phyloP scores from a whole-genome alignment of 2,113 vertebrate genomes.

The Sminthopsis crassicaudata region DNA sequence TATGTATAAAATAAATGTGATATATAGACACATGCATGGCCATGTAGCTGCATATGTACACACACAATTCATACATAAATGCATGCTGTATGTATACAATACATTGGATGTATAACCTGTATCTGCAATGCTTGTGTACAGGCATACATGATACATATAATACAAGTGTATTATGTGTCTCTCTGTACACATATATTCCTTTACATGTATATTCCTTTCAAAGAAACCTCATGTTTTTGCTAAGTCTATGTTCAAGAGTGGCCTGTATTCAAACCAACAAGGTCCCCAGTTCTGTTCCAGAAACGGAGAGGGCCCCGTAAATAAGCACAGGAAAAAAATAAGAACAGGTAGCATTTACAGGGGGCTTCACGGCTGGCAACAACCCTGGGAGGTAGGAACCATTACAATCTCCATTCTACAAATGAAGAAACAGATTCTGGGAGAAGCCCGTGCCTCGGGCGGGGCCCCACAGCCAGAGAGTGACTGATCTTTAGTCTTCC shows the following conservation, averaged over 20 bases:
- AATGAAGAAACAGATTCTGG: neutral
- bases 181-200: neutral
- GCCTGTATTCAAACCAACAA: neutral
- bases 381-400: neutral
- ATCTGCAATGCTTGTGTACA: no score
- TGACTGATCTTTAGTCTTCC: neutral
- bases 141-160: no score
- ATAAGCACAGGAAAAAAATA: neutral
- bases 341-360: neutral
- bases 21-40: no score
- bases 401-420: neutral
- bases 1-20: neutral
- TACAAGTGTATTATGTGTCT: neutral
- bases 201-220: neutral
- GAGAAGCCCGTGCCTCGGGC: neutral
- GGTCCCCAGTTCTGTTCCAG: neutral
- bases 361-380: neutral
- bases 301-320: neutral
- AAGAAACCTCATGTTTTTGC: neutral
- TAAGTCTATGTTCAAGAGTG: neutral
- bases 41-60: no score
- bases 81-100: no score
- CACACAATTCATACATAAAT: no score
- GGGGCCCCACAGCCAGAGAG: neutral
- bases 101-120: no score